phyloP scores from a whole-genome alignment of 2,113 vertebrate species.

The Aptenodytes patagonicus region DNA sequence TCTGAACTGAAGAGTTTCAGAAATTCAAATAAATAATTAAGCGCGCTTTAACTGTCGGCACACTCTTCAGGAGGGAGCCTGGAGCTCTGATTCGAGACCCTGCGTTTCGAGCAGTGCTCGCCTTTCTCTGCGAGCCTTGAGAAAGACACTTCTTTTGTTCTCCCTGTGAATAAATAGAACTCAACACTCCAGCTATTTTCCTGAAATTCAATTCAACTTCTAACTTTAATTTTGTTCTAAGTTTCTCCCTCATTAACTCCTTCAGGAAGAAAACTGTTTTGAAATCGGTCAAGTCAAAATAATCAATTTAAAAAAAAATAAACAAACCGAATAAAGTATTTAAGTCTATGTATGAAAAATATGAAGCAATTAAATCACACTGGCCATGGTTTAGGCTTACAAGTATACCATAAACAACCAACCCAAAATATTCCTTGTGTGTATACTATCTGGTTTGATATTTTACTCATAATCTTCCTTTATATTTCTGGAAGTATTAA shows the following conservation, averaged over 20 bases:
- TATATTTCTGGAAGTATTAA: not conserved
- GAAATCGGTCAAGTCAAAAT: not conserved
- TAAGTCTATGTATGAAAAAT: not conserved
- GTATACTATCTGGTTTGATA: not conserved
- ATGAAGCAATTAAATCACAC: not conserved
- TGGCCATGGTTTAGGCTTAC: not conserved
- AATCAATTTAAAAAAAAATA: not conserved
- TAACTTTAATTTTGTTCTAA: conserved; percentile 47
- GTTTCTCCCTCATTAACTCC: conserved; percentile 30
- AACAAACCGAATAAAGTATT: not conserved
- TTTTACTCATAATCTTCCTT: not conserved
- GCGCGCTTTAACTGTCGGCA: not conserved
- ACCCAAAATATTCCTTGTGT: not conserved
- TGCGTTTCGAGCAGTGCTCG: not conserved
- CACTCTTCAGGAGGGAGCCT: not conserved
- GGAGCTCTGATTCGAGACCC: not conserved
- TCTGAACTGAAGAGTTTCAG: not conserved
- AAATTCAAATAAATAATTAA: conserved; percentile 10
- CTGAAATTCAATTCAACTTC: conserved; percentile 10
- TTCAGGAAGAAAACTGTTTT: not conserved
- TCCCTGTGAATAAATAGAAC: conserved; percentile 28
- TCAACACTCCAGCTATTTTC: conserved; percentile 25
- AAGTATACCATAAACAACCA: not conserved
- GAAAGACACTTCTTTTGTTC: conserved; percentile 51
- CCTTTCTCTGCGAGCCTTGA: not conserved